Conservation (phyloP, 1,140 invertebrate genomes). For the Tribolium castaneum region DNA sequence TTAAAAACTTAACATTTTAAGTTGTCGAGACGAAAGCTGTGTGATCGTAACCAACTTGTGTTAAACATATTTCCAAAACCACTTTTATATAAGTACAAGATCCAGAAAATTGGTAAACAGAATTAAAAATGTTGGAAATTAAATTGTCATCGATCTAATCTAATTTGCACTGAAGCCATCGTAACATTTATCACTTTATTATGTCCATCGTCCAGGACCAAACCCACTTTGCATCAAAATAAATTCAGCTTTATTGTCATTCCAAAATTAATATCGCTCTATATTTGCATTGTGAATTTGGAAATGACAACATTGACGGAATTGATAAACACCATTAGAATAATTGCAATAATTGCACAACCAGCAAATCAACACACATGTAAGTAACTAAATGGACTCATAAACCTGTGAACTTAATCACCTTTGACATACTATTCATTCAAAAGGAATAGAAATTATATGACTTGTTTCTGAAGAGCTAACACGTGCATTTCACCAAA, state of each 20-base stretch:
- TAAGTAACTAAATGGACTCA: neutral
- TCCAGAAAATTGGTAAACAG: slow-evolving; percentile 6
- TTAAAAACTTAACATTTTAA: too few relatives aligned
- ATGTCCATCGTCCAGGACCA: neutral
- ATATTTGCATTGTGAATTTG: neutral
- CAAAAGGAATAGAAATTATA: too few relatives aligned
- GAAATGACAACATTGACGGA: neutral
- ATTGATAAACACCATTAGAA: neutral
- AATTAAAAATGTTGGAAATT: slow-evolving; percentile 4
- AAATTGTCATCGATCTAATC: neutral
- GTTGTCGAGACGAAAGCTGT: too few relatives aligned
- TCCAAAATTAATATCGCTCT: neutral
- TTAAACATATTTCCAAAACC: neutral
- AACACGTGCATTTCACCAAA: too few relatives aligned
- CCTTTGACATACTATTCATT: too few relatives aligned
- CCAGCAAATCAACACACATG: neutral
- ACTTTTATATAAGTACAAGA: neutral
- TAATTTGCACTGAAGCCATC: neutral
- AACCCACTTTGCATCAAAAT: neutral
- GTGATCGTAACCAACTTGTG: too few relatives aligned
- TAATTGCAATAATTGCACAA: neutral
- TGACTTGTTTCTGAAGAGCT: too few relatives aligned
- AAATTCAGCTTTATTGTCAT: neutral
- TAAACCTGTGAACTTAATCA: too few relatives aligned
- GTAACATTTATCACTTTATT: slow-evolving; percentile 4